Evolutionary conservation across 2,888 invertebrate genomes (phyloP).

Genomic region (Rhamphomyia laevipes): DNA sequence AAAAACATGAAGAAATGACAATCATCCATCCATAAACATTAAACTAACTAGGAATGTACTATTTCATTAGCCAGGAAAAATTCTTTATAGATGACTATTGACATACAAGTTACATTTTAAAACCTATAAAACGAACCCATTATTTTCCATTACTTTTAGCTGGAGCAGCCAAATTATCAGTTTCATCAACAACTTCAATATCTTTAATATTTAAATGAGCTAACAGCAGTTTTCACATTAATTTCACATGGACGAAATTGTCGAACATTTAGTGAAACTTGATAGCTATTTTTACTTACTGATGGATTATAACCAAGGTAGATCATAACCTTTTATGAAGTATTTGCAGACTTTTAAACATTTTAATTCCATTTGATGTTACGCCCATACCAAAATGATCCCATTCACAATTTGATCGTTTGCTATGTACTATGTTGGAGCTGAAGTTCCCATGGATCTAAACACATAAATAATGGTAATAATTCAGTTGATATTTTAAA

Average conservation of each 20-base stretch:
- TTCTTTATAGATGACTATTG: too few relatives aligned
- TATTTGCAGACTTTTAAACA: neutral
- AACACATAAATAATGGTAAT: too few relatives aligned
- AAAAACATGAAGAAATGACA: too few relatives aligned
- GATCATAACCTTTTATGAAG: too few relatives aligned
- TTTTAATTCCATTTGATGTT: neutral
- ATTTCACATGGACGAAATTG: constrained; percentile 62
- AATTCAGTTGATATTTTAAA: too few relatives aligned
- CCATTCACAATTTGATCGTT: neutral
- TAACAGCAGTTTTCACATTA: constrained; percentile 54
- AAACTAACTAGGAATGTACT: too few relatives aligned
- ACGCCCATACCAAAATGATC: neutral
- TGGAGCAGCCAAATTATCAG: neutral
- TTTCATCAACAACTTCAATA: constrained; percentile 23
- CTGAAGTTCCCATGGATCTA: neutral
- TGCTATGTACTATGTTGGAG: neutral
- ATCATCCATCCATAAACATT: too few relatives aligned
- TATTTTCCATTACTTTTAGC: too few relatives aligned
- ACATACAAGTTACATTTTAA: too few relatives aligned
- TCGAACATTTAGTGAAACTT: constrained; percentile 59
- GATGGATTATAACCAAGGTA: too few relatives aligned
- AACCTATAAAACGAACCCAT: too few relatives aligned
- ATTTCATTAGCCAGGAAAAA: too few relatives aligned
- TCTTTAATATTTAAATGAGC: constrained; percentile 41
- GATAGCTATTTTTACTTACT: constrained; percentile 61